Conservation (phyloP, 64 coral and sea anemone species). For the Hydrozoanthus tunicans region DNA sequence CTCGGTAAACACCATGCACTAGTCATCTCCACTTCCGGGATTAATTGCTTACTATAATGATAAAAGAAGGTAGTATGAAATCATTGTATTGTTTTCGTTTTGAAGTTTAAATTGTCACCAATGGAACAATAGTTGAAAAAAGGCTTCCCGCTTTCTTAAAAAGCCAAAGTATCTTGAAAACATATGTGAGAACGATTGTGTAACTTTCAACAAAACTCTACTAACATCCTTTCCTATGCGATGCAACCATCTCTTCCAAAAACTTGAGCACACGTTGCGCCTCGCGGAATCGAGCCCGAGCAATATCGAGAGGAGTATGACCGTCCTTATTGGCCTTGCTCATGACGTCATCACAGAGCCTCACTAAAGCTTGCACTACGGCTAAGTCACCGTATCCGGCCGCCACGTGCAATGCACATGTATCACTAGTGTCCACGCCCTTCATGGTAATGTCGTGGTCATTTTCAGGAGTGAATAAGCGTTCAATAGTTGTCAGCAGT, state of each 20-base stretch:
- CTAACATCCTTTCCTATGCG: slow-evolving; percentile 43
- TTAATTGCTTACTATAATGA: too few relatives aligned
- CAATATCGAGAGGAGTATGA: slow-evolving; percentile 45
- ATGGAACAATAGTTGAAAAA: too few relatives aligned
- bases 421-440: background rate
- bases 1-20: too few relatives aligned
- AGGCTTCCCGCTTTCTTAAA: too few relatives aligned
- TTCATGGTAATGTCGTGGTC: slow-evolving; percentile 50
- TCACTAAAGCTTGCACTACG: slow-evolving; percentile 30
- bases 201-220: background rate
- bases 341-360: slow-evolving; percentile 46
- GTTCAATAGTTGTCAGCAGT: slow-evolving; percentile 45
- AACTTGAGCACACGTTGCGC: slow-evolving; percentile 41
- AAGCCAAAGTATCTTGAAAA: too few relatives aligned
- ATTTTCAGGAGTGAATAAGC: slow-evolving; percentile 47
- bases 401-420: slow-evolving; percentile 41
- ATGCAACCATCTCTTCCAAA: slow-evolving; percentile 34
- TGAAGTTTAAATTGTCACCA: too few relatives aligned
- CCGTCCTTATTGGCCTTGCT: slow-evolving; percentile 39
- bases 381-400: slow-evolving; percentile 25
- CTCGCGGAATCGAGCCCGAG: slow-evolving; percentile 23
- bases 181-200: too few relatives aligned
- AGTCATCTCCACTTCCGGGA: too few relatives aligned
- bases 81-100: too few relatives aligned
- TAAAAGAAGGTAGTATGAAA: too few relatives aligned